phyloP scores from a whole-genome alignment of 2,888 invertebrate genomes.

The Resseliella maxima region DNA sequence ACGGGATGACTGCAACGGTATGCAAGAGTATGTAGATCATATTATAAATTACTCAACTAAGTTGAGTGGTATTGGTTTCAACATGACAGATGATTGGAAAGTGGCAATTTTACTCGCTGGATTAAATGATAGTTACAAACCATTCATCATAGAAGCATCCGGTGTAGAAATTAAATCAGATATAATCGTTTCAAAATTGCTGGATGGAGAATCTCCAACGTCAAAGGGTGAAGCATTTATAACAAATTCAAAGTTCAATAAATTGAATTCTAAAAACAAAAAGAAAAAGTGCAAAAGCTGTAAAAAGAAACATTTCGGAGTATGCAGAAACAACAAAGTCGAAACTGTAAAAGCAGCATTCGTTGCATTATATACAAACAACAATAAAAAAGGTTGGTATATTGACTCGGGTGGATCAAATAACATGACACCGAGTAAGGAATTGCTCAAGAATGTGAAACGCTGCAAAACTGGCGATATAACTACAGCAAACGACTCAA shows the following conservation, averaged over 20 bases:
- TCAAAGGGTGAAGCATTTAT: neutral
- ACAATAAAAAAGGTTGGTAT: constrained; percentile 60
- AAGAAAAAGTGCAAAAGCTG: neutral
- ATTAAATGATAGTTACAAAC: neutral
- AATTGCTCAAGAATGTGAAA: constrained; percentile 55
- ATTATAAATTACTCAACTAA: neutral
- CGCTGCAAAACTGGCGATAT: constrained; percentile 55
- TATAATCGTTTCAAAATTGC: neutral
- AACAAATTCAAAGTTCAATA: neutral
- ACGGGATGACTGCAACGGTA: neutral
- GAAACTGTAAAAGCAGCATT: neutral
- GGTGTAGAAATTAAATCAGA: neutral
- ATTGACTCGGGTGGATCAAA: constrained; percentile 62
- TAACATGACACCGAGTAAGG: constrained; percentile 60
- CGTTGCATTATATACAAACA: neutral
- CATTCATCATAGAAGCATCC: neutral
- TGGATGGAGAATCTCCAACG: neutral
- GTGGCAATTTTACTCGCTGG: neutral
- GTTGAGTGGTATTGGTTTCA: neutral
- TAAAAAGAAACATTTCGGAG: neutral
- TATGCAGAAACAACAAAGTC: neutral
- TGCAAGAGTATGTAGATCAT: neutral
- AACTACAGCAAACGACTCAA: constrained; percentile 58
- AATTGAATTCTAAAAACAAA: neutral
- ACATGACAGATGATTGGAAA: neutral